These are phyloP conservation scores for Gavia stellata DNA, from an alignment of 2,113 vertebrate genomes.

Conservation along the genomic window DNA sequence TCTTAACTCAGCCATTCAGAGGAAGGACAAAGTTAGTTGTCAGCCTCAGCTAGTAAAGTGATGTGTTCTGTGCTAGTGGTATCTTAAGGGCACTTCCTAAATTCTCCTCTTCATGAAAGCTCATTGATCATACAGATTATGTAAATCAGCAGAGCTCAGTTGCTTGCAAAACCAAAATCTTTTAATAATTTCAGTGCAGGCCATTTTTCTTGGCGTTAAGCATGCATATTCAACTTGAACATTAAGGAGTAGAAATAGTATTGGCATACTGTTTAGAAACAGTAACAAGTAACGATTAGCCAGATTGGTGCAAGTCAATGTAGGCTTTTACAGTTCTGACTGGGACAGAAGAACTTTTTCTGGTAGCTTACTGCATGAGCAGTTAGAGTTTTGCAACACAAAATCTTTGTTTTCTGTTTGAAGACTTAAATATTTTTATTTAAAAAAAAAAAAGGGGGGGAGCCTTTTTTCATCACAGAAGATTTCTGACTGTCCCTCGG, in stretches of 20 bases:
- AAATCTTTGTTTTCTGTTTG: background rate
- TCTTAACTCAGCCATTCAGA: background rate
- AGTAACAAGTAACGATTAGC: background rate
- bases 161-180: background rate
- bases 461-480: background rate
- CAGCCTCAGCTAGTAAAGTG: background rate
- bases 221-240: accelerated
- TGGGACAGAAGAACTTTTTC: background rate
- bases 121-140: background rate
- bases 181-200: background rate
- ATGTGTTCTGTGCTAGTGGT: background rate
- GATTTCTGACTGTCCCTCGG: background rate
- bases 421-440: background rate
- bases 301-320: background rate
- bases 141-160: background rate
- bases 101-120: background rate
- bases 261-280: background rate
- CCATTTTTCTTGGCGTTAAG: background rate
- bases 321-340: background rate
- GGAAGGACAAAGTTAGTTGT: background rate
- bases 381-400: background rate
- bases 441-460: accelerated
- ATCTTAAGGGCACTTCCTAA: no score
- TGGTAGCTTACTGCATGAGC: background rate
- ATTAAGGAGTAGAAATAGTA: background rate